Evolutionary conservation across 2,113 vertebrate genomes (phyloP), one percentile per base, ranked within the genome.

Genomic region (Chelonoidis abingdonii): DNA sequence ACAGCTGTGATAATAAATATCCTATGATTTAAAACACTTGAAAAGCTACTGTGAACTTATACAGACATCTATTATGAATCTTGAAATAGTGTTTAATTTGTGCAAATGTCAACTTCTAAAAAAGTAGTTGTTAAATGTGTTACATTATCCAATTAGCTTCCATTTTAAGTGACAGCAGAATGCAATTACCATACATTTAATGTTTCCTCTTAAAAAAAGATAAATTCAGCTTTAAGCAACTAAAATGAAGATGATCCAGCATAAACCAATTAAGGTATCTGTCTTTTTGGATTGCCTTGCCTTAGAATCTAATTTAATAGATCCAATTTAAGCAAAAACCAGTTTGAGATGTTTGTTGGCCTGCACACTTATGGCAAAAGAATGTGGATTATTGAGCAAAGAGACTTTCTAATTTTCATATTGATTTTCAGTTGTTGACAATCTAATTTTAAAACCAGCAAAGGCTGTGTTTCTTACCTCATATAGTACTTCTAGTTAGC

Each of bases 391-490:
- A 57, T 72, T 89, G 87, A 93, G 56, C 31, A 96, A 95, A 92
- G 78, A 94, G 87, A 89, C 57, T 90, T 95, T 92, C 57, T 96
- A 80, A 94, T 96, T 96, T 95, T 97, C 81, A 80, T 97, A 94
- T 94, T 93, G 79, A 97, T 96, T 94, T 88, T 93, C 86, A 87
- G 88, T 80, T 29, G 12, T 31, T 88, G 90, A 89, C 95, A 94
- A 93, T 88, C 65, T 93, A 93, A 91, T 96, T 94, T 96, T 88
- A 92, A 93, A 94, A 22, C 76, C 54, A 89, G 72, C 80, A 14
- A 10, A 13, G 38, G 92, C 2, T 8, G 88, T 75, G 89, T 75
- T 88, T 92, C 3, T 2, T 89, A 87, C 10, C 69, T 90, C 29
- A 19, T n/a, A 35, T 7, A 80, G 14, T 24, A 79, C 25, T 84